Evolutionary conservation across 2,888 invertebrate genomes (phyloP).

Genomic region (Alitta virens): DNA sequence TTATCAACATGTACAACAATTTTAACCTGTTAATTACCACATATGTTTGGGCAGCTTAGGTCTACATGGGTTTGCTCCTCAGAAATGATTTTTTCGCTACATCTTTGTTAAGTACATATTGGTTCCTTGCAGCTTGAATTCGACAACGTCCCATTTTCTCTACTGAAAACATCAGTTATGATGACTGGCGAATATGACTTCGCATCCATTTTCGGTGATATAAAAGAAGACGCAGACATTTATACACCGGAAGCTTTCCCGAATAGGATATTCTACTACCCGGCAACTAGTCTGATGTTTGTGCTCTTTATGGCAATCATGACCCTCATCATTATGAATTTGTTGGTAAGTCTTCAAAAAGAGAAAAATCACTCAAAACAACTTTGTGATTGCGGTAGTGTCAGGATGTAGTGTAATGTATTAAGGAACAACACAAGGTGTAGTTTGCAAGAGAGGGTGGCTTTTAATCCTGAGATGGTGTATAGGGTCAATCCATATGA

Average conservation of each 20-base stretch:
- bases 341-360: constrained; percentile 42
- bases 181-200: constrained; percentile 57
- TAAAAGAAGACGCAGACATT: constrained; percentile 26
- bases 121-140: constrained; percentile 38
- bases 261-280: constrained; percentile 31
- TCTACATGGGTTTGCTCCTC: too few relatives aligned
- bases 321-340: constrained; percentile 56
- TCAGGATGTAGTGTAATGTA: too few relatives aligned
- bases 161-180: constrained; percentile 54
- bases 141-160: constrained; percentile 37
- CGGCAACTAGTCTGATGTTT: constrained; percentile 47
- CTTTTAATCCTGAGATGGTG: too few relatives aligned
- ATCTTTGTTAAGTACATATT: neutral
- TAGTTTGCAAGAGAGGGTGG: too few relatives aligned
- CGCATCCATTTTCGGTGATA: constrained; percentile 46
- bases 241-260: neutral
- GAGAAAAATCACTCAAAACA: too few relatives aligned
- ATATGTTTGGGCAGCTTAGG: too few relatives aligned
- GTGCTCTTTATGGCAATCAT: constrained; percentile 36
- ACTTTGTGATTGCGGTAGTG: too few relatives aligned
- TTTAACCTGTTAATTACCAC: too few relatives aligned
- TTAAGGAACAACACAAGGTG: too few relatives aligned
- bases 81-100: too few relatives aligned
- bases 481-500: too few relatives aligned
- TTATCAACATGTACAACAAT: too few relatives aligned